A percentile compares a stretch with the other conserved stretches of the same genome.
phyloP scores from a whole-genome alignment of 2,888 invertebrate genomes.

The Aleiodes leptofemur region DNA sequence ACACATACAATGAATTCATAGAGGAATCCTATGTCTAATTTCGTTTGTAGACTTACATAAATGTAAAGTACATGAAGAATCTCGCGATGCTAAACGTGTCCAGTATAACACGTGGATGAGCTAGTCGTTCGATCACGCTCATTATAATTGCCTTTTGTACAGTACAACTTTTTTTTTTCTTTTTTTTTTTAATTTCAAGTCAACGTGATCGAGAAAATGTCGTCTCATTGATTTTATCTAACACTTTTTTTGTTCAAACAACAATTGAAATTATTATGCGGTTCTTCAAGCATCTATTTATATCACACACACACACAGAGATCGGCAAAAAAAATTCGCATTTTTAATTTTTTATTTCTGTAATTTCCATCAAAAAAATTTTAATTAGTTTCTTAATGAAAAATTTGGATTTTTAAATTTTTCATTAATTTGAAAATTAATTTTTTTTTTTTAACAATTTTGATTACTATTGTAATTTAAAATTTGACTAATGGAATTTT shows the following conservation, averaged over 20 bases:
- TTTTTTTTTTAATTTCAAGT: neutral
- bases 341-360: too few species aligned
- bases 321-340: too few species aligned
- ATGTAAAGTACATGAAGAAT: neutral
- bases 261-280: too few species aligned
- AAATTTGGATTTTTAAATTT: too few species aligned
- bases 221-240: neutral
- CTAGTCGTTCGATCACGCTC: conserved; percentile 12
- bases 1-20: neutral
- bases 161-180: neutral
- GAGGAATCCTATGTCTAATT: conserved; percentile 2
- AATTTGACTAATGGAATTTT: too few species aligned
- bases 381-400: too few species aligned
- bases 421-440: too few species aligned
- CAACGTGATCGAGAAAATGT: conserved; percentile 10
- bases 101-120: conserved; percentile 10
- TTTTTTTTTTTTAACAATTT: too few species aligned
- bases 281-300: neutral
- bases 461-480: too few species aligned
- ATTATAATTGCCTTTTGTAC: neutral
- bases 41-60: neutral
- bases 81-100: conserved; percentile 25
- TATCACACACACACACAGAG: too few species aligned
- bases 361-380: too few species aligned
- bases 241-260: too few species aligned